phyloP scores from a whole-genome alignment of 1,140 invertebrate genomes.

The Drosophila watanabei region DNA sequence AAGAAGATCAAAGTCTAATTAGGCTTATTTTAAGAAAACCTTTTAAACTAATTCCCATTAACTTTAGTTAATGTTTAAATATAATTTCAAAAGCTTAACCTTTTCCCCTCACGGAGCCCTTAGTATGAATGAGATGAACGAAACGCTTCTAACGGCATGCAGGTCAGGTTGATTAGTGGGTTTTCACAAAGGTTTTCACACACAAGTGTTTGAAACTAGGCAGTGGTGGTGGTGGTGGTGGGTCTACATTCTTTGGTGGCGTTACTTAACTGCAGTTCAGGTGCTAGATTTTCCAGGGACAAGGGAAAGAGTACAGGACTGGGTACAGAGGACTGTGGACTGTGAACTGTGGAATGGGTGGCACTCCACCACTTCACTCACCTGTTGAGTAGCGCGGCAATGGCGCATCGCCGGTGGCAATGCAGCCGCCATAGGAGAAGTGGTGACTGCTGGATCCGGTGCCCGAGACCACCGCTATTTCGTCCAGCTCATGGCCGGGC shows the following conservation, averaged over 20 bases:
- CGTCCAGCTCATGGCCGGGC: slow-evolving; percentile 90
- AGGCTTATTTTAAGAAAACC: no score
- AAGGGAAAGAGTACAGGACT: neutral
- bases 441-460: slow-evolving; percentile 87
- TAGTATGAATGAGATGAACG: slow-evolving; percentile 26
- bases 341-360: neutral
- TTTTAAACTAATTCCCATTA: neutral
- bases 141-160: slow-evolving; percentile 48
- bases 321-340: neutral
- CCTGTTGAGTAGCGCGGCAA: slow-evolving; percentile 89
- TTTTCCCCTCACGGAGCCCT: neutral
- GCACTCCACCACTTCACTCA: slow-evolving; percentile 77
- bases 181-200: slow-evolving; percentile 40
- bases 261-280: slow-evolving; percentile 36
- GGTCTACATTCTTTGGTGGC: slow-evolving; percentile 43
- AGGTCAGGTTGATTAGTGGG: slow-evolving; percentile 36
- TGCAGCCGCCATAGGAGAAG: slow-evolving; percentile 88
- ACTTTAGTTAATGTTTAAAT: neutral
- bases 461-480: slow-evolving; percentile 91
- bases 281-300: slow-evolving; percentile 27
- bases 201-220: slow-evolving; percentile 30
- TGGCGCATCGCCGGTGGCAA: slow-evolving; percentile 59
- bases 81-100: neutral
- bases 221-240: slow-evolving; percentile 31
- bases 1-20: no score